phyloP scores from a whole-genome alignment of 2,113 vertebrate genomes.

The Anolis sagrei region DNA sequence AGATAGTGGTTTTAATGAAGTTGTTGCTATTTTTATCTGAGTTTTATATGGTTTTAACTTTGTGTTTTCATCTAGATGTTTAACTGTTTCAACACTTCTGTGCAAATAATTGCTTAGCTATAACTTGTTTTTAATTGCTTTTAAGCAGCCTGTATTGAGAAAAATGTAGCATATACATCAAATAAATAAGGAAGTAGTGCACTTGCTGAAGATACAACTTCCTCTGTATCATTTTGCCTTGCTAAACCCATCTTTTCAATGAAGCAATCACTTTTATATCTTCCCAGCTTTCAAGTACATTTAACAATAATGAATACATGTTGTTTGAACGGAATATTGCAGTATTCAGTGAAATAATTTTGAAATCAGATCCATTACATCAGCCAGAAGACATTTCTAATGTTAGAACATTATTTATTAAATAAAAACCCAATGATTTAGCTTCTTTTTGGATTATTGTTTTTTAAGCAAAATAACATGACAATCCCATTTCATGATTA shows the following conservation, averaged over 20 bases:
- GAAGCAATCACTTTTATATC: not conserved
- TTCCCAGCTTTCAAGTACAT: not conserved
- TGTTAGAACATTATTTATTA: conserved; percentile 5
- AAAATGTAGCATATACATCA: no score
- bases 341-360: conserved; percentile 36
- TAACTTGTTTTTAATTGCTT: no score
- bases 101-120: no score
- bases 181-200: no score
- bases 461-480: not conserved
- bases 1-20: no score
- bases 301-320: conserved; percentile 22
- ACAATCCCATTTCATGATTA: not conserved
- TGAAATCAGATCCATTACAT: conserved; percentile 45
- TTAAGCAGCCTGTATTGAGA: no score
- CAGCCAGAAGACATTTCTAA: conserved; percentile 43
- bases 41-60: no score
- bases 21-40: no score
- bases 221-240: no score
- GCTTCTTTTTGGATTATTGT: not conserved
- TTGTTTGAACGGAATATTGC: conserved; percentile 31
- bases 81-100: no score
- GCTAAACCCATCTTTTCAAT: no score
- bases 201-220: not conserved
- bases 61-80: no score
- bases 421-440: not conserved